phyloP scores from a whole-genome alignment of 2,797 vertebrate genomes.

The Loris lydekkerianus region DNA sequence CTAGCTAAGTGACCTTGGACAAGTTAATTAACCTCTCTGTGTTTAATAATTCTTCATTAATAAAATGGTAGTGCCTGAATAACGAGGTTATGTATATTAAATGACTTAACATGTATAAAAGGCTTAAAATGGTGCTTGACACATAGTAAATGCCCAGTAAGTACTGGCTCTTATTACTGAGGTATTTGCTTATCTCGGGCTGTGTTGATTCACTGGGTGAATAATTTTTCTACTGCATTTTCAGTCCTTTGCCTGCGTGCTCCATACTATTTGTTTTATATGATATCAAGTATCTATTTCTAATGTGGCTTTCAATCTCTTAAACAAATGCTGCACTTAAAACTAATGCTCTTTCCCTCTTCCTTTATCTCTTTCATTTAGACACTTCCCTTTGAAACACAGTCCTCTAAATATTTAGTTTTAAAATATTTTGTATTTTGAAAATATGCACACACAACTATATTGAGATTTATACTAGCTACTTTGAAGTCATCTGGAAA shows the following conservation, averaged over 20 bases:
- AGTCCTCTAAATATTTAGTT: constrained; percentile 5
- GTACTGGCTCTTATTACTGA: background rate
- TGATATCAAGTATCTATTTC: background rate
- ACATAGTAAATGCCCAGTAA: background rate
- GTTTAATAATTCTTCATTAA: background rate
- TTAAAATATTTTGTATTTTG: constrained; percentile 23
- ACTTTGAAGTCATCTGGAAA: background rate
- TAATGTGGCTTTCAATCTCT: background rate
- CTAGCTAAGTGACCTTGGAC: background rate
- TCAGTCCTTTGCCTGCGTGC: background rate
- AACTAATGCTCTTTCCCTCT: background rate
- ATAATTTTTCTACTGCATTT: constrained; percentile 1
- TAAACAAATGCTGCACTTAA: constrained; percentile 13
- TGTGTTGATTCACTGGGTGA: background rate
- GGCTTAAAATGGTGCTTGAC: background rate
- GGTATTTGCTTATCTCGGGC: background rate
- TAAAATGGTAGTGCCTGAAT: background rate
- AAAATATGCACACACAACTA: background rate
- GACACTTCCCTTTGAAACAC: background rate
- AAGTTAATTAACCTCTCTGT: background rate
- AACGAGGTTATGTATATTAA: background rate
- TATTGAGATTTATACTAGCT: background rate
- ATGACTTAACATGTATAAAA: background rate
- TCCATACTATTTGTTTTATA: background rate
- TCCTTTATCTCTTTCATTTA: background rate